phyloP scores from a whole-genome alignment of 2,797 vertebrate species.

The Octomys mimax region DNA sequence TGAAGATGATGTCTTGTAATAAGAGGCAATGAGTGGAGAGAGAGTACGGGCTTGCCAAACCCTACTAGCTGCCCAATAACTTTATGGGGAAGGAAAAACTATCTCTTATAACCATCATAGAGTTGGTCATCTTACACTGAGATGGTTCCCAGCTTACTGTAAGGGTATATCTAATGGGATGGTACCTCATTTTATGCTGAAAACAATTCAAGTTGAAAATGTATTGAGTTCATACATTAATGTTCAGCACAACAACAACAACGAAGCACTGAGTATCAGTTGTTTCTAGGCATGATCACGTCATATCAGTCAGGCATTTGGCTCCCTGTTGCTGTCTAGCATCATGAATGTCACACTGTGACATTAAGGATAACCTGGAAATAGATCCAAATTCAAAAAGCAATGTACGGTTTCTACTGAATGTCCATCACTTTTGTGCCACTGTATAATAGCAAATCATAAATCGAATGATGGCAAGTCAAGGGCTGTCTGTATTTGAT shows the following conservation, averaged over 20 bases:
- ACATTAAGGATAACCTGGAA: background rate
- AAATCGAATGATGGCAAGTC: background rate
- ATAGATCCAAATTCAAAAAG: background rate
- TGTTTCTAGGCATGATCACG: background rate
- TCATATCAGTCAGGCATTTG: background rate
- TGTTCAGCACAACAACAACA: too few species aligned
- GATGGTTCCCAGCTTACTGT: background rate
- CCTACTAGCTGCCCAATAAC: background rate
- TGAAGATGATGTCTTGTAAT: background rate
- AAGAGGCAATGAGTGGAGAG: background rate
- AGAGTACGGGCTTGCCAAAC: background rate
- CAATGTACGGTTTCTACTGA: background rate
- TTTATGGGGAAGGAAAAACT: background rate
- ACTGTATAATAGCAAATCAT: background rate
- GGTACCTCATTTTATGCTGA: background rate
- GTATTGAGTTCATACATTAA: background rate
- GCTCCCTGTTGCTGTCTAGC: too few species aligned
- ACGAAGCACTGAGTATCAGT: background rate
- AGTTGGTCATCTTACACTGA: background rate
- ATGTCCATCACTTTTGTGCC: background rate
- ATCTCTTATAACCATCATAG: background rate
- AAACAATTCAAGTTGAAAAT: background rate
- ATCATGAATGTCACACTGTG: background rate
- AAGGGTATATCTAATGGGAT: background rate
- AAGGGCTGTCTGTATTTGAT: background rate